Conservation (phyloP, 2,113 vertebrate species). For the Nansenia antarctica region DNA sequence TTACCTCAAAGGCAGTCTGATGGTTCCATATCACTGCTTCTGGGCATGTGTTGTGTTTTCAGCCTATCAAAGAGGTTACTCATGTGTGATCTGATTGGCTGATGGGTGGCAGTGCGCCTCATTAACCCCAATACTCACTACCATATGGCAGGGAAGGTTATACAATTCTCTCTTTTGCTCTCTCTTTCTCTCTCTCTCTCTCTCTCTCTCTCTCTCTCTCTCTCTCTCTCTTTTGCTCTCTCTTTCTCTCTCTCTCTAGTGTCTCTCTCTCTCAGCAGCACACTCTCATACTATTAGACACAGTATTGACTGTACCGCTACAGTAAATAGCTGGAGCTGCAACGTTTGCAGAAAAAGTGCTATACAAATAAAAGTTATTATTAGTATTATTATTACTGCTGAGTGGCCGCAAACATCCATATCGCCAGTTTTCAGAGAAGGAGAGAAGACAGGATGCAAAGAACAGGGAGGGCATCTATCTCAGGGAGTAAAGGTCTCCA, state of each 20-base stretch:
- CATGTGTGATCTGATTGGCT: slow-evolving; percentile 64
- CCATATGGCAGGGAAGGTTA: slow-evolving; percentile 69
- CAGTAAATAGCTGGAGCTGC: too few relatives aligned
- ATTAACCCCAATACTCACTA: slow-evolving; percentile 67
- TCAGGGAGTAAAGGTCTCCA: too few relatives aligned
- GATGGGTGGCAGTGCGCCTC: slow-evolving; percentile 62
- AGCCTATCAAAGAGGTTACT: slow-evolving; percentile 57
- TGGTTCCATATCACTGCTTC: slow-evolving; percentile 49
- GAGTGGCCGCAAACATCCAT: too few relatives aligned
- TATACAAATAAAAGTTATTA: too few relatives aligned
- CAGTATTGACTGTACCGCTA: too few relatives aligned
- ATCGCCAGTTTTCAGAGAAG: too few relatives aligned
- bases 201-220: neutral
- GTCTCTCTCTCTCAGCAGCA: neutral
- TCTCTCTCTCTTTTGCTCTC: neutral
- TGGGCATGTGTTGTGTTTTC: slow-evolving; percentile 53
- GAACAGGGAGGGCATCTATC: too few relatives aligned
- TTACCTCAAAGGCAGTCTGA: too few relatives aligned
- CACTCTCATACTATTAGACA: neutral
- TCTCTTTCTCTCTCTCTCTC: neutral
- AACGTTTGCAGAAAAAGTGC: too few relatives aligned
- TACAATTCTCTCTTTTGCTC: too few relatives aligned
- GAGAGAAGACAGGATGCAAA: too few relatives aligned
- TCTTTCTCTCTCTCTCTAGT: neutral
- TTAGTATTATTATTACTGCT: too few relatives aligned